Conservation (phyloP, 2,797 vertebrate species). For the Chaunax sp. region DNA sequence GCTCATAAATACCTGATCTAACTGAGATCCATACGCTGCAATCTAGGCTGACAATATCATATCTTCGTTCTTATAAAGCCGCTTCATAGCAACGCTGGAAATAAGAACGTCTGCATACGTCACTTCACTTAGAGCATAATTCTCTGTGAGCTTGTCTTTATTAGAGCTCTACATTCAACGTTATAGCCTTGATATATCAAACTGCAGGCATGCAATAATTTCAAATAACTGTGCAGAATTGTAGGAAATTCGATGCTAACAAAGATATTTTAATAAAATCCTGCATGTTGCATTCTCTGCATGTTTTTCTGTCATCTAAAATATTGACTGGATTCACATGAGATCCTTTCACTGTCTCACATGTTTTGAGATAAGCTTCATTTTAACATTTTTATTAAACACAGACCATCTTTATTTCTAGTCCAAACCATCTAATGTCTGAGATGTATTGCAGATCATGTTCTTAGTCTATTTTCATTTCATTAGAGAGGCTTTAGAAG, state of each 20-base stretch:
- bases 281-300: neutral
- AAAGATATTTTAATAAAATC: constrained; percentile 9
- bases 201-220: neutral
- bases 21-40: constrained; percentile 22
- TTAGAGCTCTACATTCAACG: constrained; percentile 3
- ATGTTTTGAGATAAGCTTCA: neutral
- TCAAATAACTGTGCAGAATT: neutral
- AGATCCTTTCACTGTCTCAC: neutral
- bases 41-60: neutral
- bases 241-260: neutral
- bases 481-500: constrained; percentile 37
- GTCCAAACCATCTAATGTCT: constrained; percentile 1
- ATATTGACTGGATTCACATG: neutral
- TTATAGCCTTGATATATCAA: neutral
- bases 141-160: constrained; percentile 1
- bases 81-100: no score
- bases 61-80: no score
- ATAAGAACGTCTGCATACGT: constrained; percentile 7
- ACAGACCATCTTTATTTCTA: neutral
- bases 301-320: constrained; percentile 8
- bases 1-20: constrained; percentile 51
- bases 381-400: neutral
- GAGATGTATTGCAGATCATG: constrained; percentile 14
- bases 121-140: neutral
- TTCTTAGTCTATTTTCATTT: constrained; percentile 31